Evolutionary conservation across 2,888 invertebrate genomes (phyloP).

Genomic region (Spisula solida): DNA sequence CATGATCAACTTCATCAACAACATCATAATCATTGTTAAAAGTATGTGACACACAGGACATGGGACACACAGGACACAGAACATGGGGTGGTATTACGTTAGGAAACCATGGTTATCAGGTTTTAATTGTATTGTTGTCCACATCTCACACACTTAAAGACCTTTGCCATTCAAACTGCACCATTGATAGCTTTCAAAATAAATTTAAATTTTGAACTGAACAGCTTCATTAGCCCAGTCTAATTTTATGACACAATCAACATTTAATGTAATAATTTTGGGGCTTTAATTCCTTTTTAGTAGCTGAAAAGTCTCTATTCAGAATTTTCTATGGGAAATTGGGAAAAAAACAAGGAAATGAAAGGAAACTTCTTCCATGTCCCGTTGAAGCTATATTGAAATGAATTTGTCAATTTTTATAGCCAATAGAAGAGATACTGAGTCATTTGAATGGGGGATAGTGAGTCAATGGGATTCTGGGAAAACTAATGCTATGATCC

Average conservation of each 20-base stretch:
- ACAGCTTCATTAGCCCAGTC: not conserved
- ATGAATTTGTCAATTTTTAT: conserved; percentile 20
- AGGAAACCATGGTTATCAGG: too few species aligned
- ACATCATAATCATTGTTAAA: too few species aligned
- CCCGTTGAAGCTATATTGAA: not conserved
- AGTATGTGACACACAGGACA: too few species aligned
- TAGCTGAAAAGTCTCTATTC: not conserved
- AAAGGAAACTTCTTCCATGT: not conserved
- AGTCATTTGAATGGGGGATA: conserved; percentile 27
- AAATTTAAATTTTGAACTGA: too few species aligned
- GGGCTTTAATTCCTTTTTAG: not conserved
- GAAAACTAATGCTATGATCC: conserved; percentile 29
- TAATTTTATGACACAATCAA: not conserved
- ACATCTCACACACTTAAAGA: too few species aligned
- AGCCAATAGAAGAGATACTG: conserved; percentile 30
- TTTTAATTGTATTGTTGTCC: too few species aligned
- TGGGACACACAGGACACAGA: too few species aligned
- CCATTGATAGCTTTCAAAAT: too few species aligned
- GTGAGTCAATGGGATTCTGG: conserved; percentile 38
- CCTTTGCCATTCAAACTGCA: too few species aligned
- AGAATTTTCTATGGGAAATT: not conserved
- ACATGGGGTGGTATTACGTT: too few species aligned
- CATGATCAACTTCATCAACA: too few species aligned
- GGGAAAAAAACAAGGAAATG: not conserved
- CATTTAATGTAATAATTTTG: conserved; percentile 3